Conservation (phyloP, 2,113 vertebrate genomes). For the Motacilla alba region DNA sequence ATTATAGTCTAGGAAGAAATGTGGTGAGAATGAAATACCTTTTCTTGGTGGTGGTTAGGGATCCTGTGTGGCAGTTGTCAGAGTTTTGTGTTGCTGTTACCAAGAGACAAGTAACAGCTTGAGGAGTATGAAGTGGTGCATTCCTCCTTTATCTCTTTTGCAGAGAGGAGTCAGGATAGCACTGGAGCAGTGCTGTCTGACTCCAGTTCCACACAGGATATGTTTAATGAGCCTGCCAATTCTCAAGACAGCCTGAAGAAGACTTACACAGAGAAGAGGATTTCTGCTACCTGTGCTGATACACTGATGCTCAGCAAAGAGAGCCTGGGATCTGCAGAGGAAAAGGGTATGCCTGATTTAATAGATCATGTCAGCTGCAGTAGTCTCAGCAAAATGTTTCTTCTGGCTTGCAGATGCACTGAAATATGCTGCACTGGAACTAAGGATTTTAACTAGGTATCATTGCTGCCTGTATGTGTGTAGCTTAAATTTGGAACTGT, state of each 20-base stretch:
- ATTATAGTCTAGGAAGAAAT: background rate
- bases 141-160: constrained; percentile 39
- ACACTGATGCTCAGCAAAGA: constrained; percentile 72
- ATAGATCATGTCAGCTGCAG: background rate
- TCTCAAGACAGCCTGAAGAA: constrained; percentile 89
- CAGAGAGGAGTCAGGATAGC: constrained; percentile 98
- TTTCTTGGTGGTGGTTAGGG: background rate
- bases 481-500: background rate
- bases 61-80: background rate
- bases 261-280: constrained; percentile 78
- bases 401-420: background rate
- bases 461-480: background rate
- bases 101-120: background rate
- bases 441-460: background rate
- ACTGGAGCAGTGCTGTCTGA: constrained; percentile 90
- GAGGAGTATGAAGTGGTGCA: background rate
- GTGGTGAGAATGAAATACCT: background rate
- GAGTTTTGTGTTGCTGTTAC: background rate
- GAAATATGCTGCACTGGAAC: background rate
- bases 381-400: background rate
- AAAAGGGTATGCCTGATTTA: constrained; percentile 75
- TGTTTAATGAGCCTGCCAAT: constrained; percentile 87
- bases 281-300: constrained; percentile 68
- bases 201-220: constrained; percentile 95
- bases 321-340: constrained; percentile 72